Evolutionary conservation across 2,113 vertebrate species (phyloP).

Genomic region (Neolamprologus cancellatus): DNA sequence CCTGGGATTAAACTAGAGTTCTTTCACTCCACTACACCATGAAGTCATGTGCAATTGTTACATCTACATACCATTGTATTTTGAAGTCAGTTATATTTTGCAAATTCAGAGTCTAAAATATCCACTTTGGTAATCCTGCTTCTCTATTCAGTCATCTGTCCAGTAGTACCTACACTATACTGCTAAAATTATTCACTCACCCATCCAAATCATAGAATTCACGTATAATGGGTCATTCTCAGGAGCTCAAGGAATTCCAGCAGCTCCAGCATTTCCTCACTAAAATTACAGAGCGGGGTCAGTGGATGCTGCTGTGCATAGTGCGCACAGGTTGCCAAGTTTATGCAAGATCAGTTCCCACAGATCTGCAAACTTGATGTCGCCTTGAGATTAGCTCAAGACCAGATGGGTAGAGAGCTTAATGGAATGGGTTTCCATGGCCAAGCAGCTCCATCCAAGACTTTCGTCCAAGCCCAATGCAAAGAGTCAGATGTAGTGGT

Average conservation of each 20-base stretch:
- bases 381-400: neutral
- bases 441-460: neutral
- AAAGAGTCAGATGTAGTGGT: neutral
- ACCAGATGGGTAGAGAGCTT: neutral
- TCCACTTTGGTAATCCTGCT: neutral
- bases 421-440: neutral
- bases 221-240: neutral
- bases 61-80: neutral
- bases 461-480: neutral
- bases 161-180: neutral
- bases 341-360: neutral
- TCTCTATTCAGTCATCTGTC: neutral
- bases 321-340: neutral
- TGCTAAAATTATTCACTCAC: neutral
- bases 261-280: neutral
- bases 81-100: neutral
- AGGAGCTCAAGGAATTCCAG: neutral
- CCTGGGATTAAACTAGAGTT: neutral
- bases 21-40: neutral
- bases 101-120: neutral
- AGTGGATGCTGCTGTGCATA: neutral
- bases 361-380: neutral
- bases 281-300: neutral
- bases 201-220: neutral
- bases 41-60: neutral